A percentile compares a stretch with the other conserved stretches of the same genome.
phyloP scores from a whole-genome alignment of 2,113 vertebrate genomes.

The Colinus virginianus region DNA sequence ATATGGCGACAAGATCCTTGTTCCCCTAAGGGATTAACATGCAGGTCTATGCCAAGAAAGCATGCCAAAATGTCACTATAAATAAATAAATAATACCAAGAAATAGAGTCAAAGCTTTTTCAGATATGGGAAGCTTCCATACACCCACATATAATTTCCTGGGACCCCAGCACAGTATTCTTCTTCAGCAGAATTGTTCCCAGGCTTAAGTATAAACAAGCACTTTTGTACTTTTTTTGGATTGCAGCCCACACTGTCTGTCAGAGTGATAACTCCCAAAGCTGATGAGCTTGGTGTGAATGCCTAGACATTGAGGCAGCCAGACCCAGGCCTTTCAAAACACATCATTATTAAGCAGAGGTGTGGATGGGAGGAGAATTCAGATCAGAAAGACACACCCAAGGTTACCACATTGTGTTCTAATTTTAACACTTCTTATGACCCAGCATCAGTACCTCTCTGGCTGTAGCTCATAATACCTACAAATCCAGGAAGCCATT shows the following conservation, averaged over 20 bases:
- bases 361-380: constrained; percentile 73
- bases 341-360: constrained; percentile 68
- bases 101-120: background rate
- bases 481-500: constrained; percentile 84
- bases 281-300: background rate
- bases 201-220: constrained; percentile 14
- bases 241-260: background rate
- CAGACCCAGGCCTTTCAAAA: constrained; percentile 57
- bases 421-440: constrained; percentile 89
- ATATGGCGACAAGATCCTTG: background rate
- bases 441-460: constrained; percentile 60
- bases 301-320: constrained; percentile 29
- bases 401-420: constrained; percentile 90
- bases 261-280: constrained; percentile 38
- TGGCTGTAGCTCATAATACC: constrained; percentile 77
- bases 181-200: background rate
- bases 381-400: constrained; percentile 64
- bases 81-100: background rate
- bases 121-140: background rate
- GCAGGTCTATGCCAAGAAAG: background rate
- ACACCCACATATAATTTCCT: background rate
- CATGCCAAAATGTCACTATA: background rate
- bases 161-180: background rate
- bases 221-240: constrained; percentile 19
- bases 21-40: background rate